phyloP scores from a whole-genome alignment of 2,113 vertebrate species.

The Dipodomys spectabilis region DNA sequence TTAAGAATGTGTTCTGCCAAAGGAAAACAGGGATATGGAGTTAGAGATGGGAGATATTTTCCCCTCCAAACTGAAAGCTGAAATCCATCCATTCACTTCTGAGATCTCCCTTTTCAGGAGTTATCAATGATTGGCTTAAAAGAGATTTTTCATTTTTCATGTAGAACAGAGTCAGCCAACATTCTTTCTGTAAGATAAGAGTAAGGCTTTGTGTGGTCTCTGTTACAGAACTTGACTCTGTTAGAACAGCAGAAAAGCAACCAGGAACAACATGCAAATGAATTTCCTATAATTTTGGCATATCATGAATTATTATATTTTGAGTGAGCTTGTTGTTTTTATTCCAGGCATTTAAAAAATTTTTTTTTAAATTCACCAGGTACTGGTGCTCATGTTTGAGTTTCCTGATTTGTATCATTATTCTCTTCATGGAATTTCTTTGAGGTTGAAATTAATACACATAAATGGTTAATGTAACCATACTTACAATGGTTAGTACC shows the following conservation, averaged over 20 bases:
- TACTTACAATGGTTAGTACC: too few species aligned
- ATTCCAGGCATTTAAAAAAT: not conserved
- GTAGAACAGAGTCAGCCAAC: not conserved
- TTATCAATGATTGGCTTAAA: not conserved
- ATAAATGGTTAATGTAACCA: not conserved
- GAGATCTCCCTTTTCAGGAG: not conserved
- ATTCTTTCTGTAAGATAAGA: not conserved
- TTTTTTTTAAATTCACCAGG: too few species aligned
- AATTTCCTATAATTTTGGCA: not conserved
- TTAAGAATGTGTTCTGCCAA: not conserved
- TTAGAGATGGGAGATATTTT: not conserved
- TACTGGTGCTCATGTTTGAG: too few species aligned
- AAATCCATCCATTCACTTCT: not conserved
- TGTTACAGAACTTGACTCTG: accelerated
- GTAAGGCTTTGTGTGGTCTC: not conserved
- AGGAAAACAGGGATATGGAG: not conserved
- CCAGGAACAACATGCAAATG: not conserved
- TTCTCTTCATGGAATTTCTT: not conserved
- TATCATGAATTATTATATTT: not conserved
- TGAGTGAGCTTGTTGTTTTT: not conserved
- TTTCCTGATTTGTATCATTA: not conserved
- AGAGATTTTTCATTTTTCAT: not conserved
- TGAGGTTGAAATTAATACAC: not conserved
- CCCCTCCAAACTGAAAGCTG: not conserved
- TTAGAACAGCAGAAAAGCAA: not conserved